phyloP scores from a whole-genome alignment of 2,113 vertebrate species.

The Silurus asotus region DNA sequence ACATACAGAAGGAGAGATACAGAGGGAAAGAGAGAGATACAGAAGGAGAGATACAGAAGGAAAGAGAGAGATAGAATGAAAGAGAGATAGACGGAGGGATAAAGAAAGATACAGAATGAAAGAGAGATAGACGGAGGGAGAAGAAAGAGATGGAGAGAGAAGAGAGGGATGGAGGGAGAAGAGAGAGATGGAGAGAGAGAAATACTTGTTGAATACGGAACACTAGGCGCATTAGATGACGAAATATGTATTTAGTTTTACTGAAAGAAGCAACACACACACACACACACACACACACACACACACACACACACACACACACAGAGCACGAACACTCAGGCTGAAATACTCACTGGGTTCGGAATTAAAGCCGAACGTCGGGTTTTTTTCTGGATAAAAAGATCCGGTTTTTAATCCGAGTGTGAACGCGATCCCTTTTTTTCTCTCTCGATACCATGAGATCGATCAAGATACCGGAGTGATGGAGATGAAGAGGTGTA shows the following conservation, averaged over 20 bases:
- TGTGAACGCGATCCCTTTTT: background rate
- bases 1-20: too few species aligned
- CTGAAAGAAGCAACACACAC: background rate
- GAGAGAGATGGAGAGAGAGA: too few species aligned
- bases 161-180: background rate
- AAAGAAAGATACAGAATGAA: too few species aligned
- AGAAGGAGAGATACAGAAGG: too few species aligned
- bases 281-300: background rate
- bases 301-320: constrained; percentile 16
- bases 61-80: too few species aligned
- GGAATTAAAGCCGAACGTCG: constrained; percentile 17
- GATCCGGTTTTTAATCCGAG: constrained; percentile 26
- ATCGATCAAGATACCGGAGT: constrained; percentile 3
- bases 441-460: constrained; percentile 13
- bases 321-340: constrained; percentile 22
- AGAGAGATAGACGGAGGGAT: too few species aligned
- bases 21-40: too few species aligned
- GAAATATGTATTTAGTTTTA: background rate
- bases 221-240: background rate
- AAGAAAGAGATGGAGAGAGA: background rate
- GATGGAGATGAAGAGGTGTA: constrained; percentile 8
- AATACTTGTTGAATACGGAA: constrained; percentile 19
- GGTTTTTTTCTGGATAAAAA: background rate
- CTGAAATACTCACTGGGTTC: constrained; percentile 29
- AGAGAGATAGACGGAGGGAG: too few species aligned